These are phyloP conservation scores for Pachypsylla venusta DNA, from an alignment of 1,140 invertebrate species.

Conservation along the genomic window DNA sequence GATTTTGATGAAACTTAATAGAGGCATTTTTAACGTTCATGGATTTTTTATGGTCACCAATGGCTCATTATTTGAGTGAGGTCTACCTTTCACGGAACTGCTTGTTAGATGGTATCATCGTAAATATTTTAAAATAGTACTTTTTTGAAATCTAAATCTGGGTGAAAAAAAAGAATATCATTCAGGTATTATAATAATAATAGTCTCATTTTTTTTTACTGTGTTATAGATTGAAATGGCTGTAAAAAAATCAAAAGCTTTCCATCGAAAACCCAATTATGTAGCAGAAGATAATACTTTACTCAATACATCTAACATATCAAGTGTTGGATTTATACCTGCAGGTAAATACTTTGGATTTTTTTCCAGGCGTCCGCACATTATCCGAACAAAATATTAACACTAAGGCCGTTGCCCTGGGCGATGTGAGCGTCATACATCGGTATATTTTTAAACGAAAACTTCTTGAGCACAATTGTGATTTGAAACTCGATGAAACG, in stretches of 20 bases:
- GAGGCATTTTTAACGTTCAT: too few relatives aligned
- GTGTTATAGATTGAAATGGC: neutral
- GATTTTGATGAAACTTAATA: too few relatives aligned
- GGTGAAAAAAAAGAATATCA: neutral
- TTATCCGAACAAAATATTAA: too few relatives aligned
- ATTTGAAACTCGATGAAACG: too few relatives aligned
- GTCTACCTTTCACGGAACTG: too few relatives aligned
- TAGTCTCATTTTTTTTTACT: neutral
- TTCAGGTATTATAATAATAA: neutral
- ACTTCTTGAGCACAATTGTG: too few relatives aligned
- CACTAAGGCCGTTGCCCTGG: too few relatives aligned
- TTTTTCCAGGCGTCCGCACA: too few relatives aligned
- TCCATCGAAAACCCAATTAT: neutral
- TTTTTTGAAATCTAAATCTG: neutral
- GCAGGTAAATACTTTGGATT: neutral
- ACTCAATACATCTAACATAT: neutral
- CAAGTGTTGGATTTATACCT: neutral
- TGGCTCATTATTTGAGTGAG: neutral
- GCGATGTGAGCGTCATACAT: too few relatives aligned
- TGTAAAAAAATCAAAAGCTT: neutral
- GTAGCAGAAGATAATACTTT: neutral
- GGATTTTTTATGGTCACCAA: neutral
- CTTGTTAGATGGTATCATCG: too few relatives aligned
- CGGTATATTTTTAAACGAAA: too few relatives aligned
- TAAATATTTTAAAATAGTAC: too few relatives aligned